Conservation (phyloP, 2,888 invertebrate genomes). For the Tachina fera region DNA sequence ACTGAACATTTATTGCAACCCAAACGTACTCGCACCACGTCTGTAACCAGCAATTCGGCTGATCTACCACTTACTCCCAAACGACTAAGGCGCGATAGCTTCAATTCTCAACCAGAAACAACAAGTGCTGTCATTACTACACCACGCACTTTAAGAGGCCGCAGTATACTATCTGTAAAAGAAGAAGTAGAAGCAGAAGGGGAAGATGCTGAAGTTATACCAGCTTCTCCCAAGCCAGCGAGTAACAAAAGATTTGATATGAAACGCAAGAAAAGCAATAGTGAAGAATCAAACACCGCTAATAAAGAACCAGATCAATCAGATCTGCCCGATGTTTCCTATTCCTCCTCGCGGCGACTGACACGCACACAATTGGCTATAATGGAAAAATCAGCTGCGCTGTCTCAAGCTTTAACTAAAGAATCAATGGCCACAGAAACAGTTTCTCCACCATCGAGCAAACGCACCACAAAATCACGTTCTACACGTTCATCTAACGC, state of each 20-base stretch:
- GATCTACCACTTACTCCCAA: slow-evolving; percentile 72
- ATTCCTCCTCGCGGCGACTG: slow-evolving; percentile 74
- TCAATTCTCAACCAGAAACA: slow-evolving; percentile 62
- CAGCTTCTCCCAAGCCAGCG: slow-evolving; percentile 55
- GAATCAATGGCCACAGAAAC: slow-evolving; percentile 22
- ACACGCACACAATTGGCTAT: slow-evolving; percentile 77
- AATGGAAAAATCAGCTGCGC: slow-evolving; percentile 74
- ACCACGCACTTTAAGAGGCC: slow-evolving; percentile 66
- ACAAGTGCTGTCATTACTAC: slow-evolving; percentile 34
- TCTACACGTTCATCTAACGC: slow-evolving; percentile 62
- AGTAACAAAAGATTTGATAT: slow-evolving; percentile 51
- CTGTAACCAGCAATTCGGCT: slow-evolving; percentile 72
- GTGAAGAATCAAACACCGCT: slow-evolving; percentile 25
- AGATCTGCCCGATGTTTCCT: slow-evolving; percentile 31
- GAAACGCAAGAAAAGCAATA: slow-evolving; percentile 54
- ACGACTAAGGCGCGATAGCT: slow-evolving; percentile 69
- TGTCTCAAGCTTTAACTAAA: slow-evolving; percentile 43
- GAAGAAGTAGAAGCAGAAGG: slow-evolving; percentile 63
- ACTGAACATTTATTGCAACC: slow-evolving; percentile 47
- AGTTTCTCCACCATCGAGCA: slow-evolving; percentile 52
- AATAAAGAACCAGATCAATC: slow-evolving; percentile 56
- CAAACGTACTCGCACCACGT: slow-evolving; percentile 74
- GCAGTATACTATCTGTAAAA: slow-evolving; percentile 61
- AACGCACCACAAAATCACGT: slow-evolving; percentile 68
- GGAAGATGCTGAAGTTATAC: slow-evolving; percentile 52